These are phyloP conservation scores for Suillia variegata DNA, from an alignment of 2,888 invertebrate genomes.

Conservation along the genomic window DNA sequence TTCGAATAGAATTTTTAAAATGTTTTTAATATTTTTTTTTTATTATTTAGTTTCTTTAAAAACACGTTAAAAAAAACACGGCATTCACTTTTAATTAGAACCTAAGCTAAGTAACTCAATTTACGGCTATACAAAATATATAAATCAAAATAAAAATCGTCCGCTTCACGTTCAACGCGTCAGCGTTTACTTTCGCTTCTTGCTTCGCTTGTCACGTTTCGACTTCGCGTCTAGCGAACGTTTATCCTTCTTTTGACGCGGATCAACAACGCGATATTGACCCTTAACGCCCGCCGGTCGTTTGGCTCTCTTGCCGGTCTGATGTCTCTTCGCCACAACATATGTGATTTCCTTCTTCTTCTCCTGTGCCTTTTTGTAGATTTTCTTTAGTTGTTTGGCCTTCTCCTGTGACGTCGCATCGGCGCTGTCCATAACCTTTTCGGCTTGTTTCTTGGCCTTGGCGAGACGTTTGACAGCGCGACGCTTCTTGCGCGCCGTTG, in stretches of 20 bases:
- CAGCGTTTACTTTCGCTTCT: no score
- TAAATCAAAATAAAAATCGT: no score
- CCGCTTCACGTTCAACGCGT: no score
- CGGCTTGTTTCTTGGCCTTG: conserved; percentile 94
- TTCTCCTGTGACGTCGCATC: conserved; percentile 95
- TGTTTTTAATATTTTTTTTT: no score
- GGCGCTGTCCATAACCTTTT: conserved; percentile 86
- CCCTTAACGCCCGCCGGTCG: conserved; percentile 91
- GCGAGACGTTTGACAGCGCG: conserved; percentile 84
- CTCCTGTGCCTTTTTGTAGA: conserved; percentile 89
- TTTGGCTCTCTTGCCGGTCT: conserved; percentile 74
- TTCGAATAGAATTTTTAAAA: no score
- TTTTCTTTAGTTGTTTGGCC: conserved; percentile 84
- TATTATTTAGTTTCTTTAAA: no score
- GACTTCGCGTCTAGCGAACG: conserved; percentile 63
- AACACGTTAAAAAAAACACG: no score
- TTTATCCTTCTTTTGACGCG: conserved; percentile 93
- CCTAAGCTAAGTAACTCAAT: no score
- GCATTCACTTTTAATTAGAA: no score
- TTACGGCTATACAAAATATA: no score
- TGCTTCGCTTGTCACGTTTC: conserved; percentile 45
- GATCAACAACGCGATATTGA: conserved; percentile 92
- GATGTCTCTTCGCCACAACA: conserved; percentile 90
- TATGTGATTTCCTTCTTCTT: conserved; percentile 91
- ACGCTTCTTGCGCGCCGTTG: conserved; percentile 96